These are phyloP conservation scores for Oscheius sp. DNA, from an alignment of 2,888 invertebrate genomes.

Conservation along the genomic window DNA sequence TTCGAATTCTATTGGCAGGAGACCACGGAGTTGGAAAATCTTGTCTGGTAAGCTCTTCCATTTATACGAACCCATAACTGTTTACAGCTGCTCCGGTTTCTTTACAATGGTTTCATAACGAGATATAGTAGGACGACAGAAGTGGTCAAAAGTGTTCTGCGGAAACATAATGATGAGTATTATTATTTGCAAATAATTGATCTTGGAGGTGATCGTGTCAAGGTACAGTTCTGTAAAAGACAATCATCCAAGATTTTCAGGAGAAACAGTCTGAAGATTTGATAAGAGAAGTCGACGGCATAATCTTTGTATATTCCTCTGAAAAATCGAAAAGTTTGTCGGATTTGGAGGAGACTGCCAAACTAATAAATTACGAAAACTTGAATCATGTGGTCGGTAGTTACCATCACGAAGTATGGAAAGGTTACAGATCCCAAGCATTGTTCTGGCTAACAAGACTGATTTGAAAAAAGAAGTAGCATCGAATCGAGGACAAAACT, in stretches of 20 bases:
- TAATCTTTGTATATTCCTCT: slow-evolving; percentile 30
- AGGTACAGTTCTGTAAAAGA: not conserved
- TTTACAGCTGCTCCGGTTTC: slow-evolving; percentile 24
- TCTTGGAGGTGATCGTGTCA: slow-evolving; percentile 30
- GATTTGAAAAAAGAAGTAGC: slow-evolving; percentile 19
- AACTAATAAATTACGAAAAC: slow-evolving; percentile 12
- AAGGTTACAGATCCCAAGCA: slow-evolving; percentile 15
- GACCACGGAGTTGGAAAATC: slow-evolving; percentile 29
- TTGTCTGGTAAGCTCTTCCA: slow-evolving; percentile 8
- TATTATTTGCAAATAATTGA: slow-evolving; percentile 30
- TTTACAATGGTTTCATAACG: slow-evolving; percentile 25
- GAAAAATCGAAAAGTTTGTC: not conserved
- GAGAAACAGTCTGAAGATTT: slow-evolving; percentile 17
- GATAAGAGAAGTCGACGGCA: slow-evolving; percentile 15
- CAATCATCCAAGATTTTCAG: not conserved
- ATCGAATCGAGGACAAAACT: slow-evolving; percentile 12
- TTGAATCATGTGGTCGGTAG: slow-evolving; percentile 16
- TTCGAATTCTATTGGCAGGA: slow-evolving; percentile 29
- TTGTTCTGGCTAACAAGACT: slow-evolving; percentile 25
- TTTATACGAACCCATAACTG: too few relatives aligned
- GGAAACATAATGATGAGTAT: slow-evolving; percentile 19
- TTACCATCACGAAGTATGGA: not conserved
- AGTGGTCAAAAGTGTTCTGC: slow-evolving; percentile 23
- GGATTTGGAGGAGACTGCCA: slow-evolving; percentile 8
- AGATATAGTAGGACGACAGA: slow-evolving; percentile 32